A percentile compares a stretch with the other conserved stretches of the same genome.
Conservation (phyloP, 2,113 vertebrate species). For the Callipepla californica region DNA sequence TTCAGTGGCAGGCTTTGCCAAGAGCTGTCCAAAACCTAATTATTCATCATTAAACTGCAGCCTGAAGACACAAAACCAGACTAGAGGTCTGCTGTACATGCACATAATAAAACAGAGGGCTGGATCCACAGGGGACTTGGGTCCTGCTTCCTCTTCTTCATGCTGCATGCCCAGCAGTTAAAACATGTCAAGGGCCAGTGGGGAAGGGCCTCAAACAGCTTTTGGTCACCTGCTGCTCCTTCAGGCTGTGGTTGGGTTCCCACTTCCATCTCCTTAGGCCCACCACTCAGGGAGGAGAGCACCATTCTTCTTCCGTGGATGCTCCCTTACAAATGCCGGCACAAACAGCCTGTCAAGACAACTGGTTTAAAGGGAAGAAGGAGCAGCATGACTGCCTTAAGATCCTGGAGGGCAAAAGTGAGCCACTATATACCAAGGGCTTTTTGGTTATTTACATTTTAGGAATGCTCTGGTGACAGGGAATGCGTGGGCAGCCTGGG, state of each 20-base stretch:
- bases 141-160: constrained; percentile 4
- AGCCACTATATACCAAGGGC: neutral
- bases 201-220: neutral
- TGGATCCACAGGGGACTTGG: constrained; percentile 9
- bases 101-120: constrained; percentile 15
- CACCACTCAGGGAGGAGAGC: fast-evolving
- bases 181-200: neutral
- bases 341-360: neutral
- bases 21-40: constrained; percentile 65
- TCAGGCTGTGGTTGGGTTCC: neutral
- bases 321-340: neutral
- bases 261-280: neutral
- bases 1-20: constrained; percentile 58
- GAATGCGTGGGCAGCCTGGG: neutral
- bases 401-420: neutral
- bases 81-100: constrained; percentile 37
- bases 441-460: fast-evolving
- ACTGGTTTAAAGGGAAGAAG: neutral
- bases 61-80: constrained; percentile 70
- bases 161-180: neutral
- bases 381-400: neutral
- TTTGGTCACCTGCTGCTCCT: neutral
- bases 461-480: neutral
- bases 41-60: constrained; percentile 73
- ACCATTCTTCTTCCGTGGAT: neutral